Base-by-base conservation (phyloP, 1,140 invertebrate genomes). In the Pentalonia nigronervosa region DNA sequence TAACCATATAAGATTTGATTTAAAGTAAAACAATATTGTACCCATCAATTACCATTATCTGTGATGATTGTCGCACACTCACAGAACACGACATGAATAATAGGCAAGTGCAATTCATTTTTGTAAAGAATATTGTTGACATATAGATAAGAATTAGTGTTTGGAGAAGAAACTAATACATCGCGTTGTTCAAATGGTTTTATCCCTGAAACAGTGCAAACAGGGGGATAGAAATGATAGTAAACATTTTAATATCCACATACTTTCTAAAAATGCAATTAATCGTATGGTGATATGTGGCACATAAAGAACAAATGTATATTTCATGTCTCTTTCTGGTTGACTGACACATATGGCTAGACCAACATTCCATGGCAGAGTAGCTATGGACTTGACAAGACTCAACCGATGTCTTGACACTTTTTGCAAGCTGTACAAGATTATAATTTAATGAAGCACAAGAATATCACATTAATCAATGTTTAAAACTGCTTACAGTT, bases 91-190 rank as follows among this genome's bases (percentile, higher is more conserved):
- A 84, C 81, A n/a, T 93, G 48, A 41, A 84, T 93, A 21, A 93
- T 93, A 14, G 91, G 91, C 14, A 93, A 93, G 20, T 93, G 91
- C 34, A 93, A n/a, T 50, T 93, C 81, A 45, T 84, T 93, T 84
- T 25, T 93, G 17, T 86, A 93, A 50, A 93, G 76, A 6, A 93
- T 83, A 41, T 93, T 93, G 48, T 93, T 93, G 34, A 93, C 91
- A 21, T 93, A 93, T 7, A 93, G 20, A 56, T 93, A 93, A 36
- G 67, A 56, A 45, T 93, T 84, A n/a, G 91, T 93, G 25, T 93
- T 93, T 36, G 91, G 21, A 0, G 91, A 93, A n/a, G 81, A 30
- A 4, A 93, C 25, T 86, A 93, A 53, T 50, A 93, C 30, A 34
- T 47, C n/a, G 41, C 91, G 91, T 45, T 36, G 48, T 56, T 60